Conservation (phyloP, 2,113 vertebrate species). For the Corythornis madagascariensis region DNA sequence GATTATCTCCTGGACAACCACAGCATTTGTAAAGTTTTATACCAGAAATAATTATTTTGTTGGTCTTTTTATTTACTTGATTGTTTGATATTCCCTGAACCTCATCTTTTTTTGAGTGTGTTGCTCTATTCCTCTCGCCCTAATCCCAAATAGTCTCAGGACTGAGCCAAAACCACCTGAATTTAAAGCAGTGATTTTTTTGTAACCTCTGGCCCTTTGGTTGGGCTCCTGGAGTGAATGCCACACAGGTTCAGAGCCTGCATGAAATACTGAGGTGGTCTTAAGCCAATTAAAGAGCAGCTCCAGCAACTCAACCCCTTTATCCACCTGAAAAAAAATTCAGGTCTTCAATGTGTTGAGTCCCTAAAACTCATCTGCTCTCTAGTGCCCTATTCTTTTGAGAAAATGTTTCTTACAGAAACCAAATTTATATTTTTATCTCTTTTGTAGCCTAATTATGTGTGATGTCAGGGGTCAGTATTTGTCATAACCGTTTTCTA, state of each 20-base stretch:
- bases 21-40: not conserved
- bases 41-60: not conserved
- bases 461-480: not conserved
- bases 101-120: not conserved
- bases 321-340: not conserved
- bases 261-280: not conserved
- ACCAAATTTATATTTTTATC: not conserved
- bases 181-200: not conserved
- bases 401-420: not conserved
- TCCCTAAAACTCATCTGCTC: not conserved
- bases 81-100: not conserved
- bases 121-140: not conserved
- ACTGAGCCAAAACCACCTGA: not conserved
- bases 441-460: not conserved
- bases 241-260: not conserved
- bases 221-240: not conserved
- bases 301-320: not conserved
- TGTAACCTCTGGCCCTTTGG: not conserved
- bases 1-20: not conserved
- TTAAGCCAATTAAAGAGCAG: not conserved
- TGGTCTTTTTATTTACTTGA: not conserved
- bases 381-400: not conserved
- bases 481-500: constrained; percentile 31
- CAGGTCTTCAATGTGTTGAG: not conserved
- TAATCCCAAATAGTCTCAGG: not conserved